Conservation (phyloP, 2,797 vertebrate genomes). For the Intellagama lesueurii region DNA sequence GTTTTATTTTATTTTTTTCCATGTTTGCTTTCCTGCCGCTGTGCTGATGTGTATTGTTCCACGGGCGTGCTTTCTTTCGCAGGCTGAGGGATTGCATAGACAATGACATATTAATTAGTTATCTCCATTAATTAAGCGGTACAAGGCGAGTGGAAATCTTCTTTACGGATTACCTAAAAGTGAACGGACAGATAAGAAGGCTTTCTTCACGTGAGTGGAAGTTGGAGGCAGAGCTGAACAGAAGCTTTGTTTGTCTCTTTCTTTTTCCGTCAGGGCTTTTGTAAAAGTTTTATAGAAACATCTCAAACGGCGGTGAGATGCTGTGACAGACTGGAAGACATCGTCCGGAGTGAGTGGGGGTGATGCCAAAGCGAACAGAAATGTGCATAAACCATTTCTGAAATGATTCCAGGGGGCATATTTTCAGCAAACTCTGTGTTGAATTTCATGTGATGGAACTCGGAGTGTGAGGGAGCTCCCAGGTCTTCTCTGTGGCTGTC, state of each 20-base stretch:
- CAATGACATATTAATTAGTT: constrained; percentile 18
- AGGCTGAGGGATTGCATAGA: neutral
- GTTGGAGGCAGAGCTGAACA: neutral
- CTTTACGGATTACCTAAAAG: constrained; percentile 26
- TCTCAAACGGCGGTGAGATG: neutral
- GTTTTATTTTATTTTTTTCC: neutral
- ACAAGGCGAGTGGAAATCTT: constrained; percentile 28
- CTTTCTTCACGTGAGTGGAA: neutral
- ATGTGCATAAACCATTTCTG: neutral
- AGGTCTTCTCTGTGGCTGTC: neutral
- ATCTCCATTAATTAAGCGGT: constrained; percentile 32
- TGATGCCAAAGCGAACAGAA: neutral
- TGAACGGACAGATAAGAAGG: constrained; percentile 16
- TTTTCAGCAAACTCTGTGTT: neutral
- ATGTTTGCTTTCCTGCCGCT: neutral
- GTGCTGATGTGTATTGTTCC: neutral
- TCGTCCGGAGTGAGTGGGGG: neutral
- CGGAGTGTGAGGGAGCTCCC: neutral
- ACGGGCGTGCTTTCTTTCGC: neutral
- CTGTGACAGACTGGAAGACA: neutral
- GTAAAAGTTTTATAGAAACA: constrained; percentile 9
- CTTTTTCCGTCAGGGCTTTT: neutral
- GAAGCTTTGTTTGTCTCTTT: neutral
- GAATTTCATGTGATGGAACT: too few species aligned
- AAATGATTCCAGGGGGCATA: neutral